Evolutionary conservation across 2,113 vertebrate species (phyloP).

Genomic region (Gymnobelideus leadbeateri): DNA sequence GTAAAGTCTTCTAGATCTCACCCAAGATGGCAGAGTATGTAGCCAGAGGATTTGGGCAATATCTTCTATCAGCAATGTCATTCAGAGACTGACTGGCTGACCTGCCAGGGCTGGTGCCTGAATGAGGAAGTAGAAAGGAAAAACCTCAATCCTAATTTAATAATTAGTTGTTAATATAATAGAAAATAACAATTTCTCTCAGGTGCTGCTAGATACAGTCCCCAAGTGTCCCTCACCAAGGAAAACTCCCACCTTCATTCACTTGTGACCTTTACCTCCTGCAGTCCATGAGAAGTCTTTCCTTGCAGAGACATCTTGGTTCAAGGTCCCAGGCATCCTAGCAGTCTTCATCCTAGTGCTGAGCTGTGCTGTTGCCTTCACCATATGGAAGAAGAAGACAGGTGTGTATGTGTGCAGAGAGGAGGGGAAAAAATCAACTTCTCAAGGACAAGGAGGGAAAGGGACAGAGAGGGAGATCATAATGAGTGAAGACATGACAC

Average conservation of each 20-base stretch:
- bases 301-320: neutral
- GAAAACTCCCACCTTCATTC: neutral
- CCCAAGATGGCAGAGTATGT: too few relatives aligned
- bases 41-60: too few relatives aligned
- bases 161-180: too few relatives aligned
- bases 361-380: neutral
- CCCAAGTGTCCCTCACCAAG: neutral
- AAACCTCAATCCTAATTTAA: too few relatives aligned
- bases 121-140: too few relatives aligned
- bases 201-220: neutral
- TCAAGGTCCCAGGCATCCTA: neutral
- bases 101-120: too few relatives aligned
- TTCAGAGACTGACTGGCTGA: too few relatives aligned
- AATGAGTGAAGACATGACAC: neutral
- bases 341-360: neutral
- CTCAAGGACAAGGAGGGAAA: neutral
- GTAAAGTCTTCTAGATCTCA: too few relatives aligned
- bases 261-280: neutral
- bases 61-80: too few relatives aligned
- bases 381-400: neutral
- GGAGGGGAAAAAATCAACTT: neutral
- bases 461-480: neutral
- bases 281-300: neutral
- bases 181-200: too few relatives aligned
- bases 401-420: neutral